These are phyloP conservation scores for Chroicocephalus ridibundus DNA, from an alignment of 2,113 vertebrate genomes.

Conservation along the genomic window DNA sequence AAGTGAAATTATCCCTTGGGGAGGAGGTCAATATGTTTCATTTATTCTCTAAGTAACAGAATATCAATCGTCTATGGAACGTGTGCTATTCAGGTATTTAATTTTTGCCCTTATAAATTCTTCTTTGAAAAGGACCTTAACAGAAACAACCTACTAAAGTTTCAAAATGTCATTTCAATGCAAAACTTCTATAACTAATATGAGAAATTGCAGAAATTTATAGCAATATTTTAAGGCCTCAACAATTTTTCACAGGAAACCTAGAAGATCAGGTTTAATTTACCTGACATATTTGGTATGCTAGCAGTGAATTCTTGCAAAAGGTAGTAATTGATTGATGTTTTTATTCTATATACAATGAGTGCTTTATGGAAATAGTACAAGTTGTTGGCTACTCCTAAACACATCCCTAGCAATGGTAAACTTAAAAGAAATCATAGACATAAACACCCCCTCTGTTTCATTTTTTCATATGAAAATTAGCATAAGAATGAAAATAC, in stretches of 20 bases:
- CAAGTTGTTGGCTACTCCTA: background rate
- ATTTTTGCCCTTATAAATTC: background rate
- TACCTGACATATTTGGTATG: background rate
- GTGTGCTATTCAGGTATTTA: background rate
- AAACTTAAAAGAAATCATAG: background rate
- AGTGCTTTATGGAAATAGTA: background rate
- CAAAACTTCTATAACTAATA: background rate
- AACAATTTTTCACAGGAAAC: background rate
- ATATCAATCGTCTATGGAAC: background rate
- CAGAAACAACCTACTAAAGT: background rate
- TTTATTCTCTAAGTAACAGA: background rate
- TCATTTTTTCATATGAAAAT: slow-evolving; percentile 7
- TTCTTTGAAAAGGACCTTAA: background rate
- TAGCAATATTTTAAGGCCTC: background rate
- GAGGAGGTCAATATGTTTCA: background rate
- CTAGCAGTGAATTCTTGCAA: background rate
- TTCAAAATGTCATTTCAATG: background rate
- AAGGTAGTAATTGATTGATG: slow-evolving; percentile 6
- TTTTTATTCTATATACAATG: slow-evolving; percentile 2
- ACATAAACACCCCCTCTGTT: background rate
- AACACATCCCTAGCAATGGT: background rate
- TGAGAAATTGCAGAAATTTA: background rate
- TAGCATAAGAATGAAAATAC: background rate
- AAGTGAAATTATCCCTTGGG: background rate
- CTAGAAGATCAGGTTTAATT: background rate